Base-by-base conservation (phyloP, 2,113 vertebrate genomes). In the Phodopus roborovskii region DNA sequence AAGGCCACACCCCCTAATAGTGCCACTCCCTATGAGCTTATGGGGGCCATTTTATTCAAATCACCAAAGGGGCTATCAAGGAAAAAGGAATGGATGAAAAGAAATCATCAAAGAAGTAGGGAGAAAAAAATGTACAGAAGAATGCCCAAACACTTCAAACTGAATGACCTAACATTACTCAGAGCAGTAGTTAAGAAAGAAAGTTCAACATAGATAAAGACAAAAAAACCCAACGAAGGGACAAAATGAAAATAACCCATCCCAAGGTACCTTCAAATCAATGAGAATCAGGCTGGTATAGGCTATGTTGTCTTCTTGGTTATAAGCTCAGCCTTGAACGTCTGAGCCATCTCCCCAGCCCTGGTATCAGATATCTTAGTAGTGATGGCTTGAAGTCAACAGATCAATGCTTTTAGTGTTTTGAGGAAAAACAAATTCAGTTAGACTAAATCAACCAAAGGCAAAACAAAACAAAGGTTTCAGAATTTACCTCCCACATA, bases 391-490 rank as follows among this genome's bases (percentile, higher is more conserved):
- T 81, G n/a, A 53, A 75, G 75, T 92, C 56, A 90, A 82, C 0
- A 95, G 56, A 84, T 73, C 62, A 70, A 70, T 66, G 75, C 3
- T 36, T 93, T 96, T 50, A 87, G 74, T 62, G 50, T 88, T 90
- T 36, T 62, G 26, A 94, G 28, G 70, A 45, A 84, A 95, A 93
- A 89, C 53, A 92, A 90, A 86, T n/a, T 81, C 50, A 88, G 62
- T 88, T 64, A 90, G 89, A 88, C 28, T 84, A 68, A 84, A 92
- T 84, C 74, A 62, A 74, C 89, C 70, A 94, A 50, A 95, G 96
- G 73, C 58, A 39, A 92, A 74, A 48, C 48, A 96, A 92, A 92
- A 87, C 75, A 73, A 91, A 95, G 56, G 60, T 45, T 78, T 94
- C 66, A 42, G 94, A 48, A 24, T 84, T 97, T 91, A 91, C n/a